phyloP scores from a whole-genome alignment of 1,140 invertebrate species.

The Saxidomus purpurata region DNA sequence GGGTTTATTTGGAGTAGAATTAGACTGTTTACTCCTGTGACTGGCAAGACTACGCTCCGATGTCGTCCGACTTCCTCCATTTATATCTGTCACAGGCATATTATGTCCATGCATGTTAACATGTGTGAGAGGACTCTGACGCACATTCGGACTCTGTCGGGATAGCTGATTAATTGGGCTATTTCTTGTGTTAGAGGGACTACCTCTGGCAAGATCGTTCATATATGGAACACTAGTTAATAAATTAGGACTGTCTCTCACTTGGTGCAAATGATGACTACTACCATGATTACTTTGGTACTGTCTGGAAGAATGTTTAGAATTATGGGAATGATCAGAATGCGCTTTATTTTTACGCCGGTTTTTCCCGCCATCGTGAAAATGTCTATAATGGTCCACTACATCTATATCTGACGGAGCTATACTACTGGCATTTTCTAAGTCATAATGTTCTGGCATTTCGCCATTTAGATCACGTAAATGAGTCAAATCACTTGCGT shows the following conservation, averaged over 20 bases:
- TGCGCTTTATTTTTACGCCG: slow-evolving; percentile 68
- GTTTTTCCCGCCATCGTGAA: slow-evolving; percentile 91
- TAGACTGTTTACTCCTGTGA: slow-evolving; percentile 67
- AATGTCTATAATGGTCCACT: slow-evolving; percentile 97
- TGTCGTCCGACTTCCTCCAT: slow-evolving; percentile 65
- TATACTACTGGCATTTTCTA: slow-evolving; percentile 98
- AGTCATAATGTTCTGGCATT: slow-evolving; percentile 97
- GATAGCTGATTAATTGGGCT: slow-evolving; percentile 75
- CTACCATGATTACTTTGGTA: slow-evolving; percentile 58
- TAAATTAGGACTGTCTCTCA: slow-evolving; percentile 64
- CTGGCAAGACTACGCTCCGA: slow-evolving; percentile 76
- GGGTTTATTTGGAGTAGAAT: slow-evolving; percentile 60
- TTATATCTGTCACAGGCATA: slow-evolving; percentile 63
- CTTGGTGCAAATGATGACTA: slow-evolving; percentile 31
- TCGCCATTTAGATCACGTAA: slow-evolving; percentile 90
- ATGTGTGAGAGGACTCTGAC: slow-evolving; percentile 73
- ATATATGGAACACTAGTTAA: slow-evolving; percentile 67
- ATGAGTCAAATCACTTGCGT: slow-evolving; percentile 89
- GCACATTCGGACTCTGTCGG: slow-evolving; percentile 71
- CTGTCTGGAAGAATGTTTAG: slow-evolving; percentile 66
- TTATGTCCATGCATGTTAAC: slow-evolving; percentile 65
- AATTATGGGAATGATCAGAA: slow-evolving; percentile 67
- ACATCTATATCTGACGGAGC: slow-evolving; percentile 99
- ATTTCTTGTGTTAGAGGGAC: slow-evolving; percentile 64
- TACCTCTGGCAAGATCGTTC: slow-evolving; percentile 70